Base-by-base conservation (phyloP, 2,113 vertebrate genomes). In the Sinocyclocheilus rhinocerous region DNA sequence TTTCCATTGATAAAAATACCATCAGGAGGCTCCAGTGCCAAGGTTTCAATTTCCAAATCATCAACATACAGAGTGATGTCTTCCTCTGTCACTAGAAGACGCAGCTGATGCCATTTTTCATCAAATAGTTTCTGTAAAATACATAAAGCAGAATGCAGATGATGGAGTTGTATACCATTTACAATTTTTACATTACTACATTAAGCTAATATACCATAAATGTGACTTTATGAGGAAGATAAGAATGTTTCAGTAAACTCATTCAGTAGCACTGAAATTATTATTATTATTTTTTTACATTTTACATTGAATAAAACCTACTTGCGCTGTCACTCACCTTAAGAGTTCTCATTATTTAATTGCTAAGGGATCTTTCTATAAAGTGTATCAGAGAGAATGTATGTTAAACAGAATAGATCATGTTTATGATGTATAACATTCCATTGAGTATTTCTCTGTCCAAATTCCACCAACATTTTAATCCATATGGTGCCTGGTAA, bases 1-100 rank as follows among this genome's bases (percentile, higher is more conserved):
- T 97, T 93, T 85, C 98, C 98, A 82, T 96, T 97, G 89, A 98
- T 96, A 90, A 97, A 99, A 91, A 99, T 99, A 63, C 97, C 97
- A 91, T 96, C 92, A 88, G 96, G 96, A 85, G 96, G 96, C 89
- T 97, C 94, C 81, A 99, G 91, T 33, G 94, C 69, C 86, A 95
- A 94, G 0, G 20, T 95, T 93, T 98, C 96, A 76, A 96, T 94
- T 93, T 96, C 95, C 93, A 97, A 93, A 88, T 96, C 95, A 91
- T 99, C 98, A 12, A 99, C 95, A 88, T 97, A 97, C 33, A 99
- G 94, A 29, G 97, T 97, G 36, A 97, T 95, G 87, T 95, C 96
- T 45, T 96, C 94, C 89, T 99, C 98, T 6, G 97, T 98, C 90
- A 99, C 96, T 90, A 99, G 91, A 85, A 99, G 96, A 55, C 97